Conservation (phyloP, 2,888 invertebrate genomes). For the Cataglyphis livida region DNA sequence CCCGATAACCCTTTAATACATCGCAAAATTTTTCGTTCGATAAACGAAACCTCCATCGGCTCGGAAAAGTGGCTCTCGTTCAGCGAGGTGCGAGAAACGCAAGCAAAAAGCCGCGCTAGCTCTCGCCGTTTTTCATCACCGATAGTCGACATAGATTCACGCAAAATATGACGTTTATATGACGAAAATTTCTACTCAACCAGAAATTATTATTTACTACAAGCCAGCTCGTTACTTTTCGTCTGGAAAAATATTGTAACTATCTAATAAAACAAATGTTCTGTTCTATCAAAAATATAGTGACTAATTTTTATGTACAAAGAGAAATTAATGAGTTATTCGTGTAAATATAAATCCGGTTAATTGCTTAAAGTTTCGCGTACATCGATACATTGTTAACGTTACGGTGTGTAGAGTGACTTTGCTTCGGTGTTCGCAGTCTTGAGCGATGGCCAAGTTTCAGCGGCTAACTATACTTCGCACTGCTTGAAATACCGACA, state of each 20-base stretch:
- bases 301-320: not conserved
- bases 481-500: conserved; percentile 6
- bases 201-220: conserved; percentile 7
- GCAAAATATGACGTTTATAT: not conserved
- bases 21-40: conserved; percentile 48
- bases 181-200: conserved; percentile 21
- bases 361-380: conserved; percentile 25
- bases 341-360: conserved; percentile 16
- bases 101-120: conserved; percentile 12
- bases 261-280: not conserved
- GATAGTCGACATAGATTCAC: not conserved
- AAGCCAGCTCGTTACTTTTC: not conserved
- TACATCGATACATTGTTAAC: conserved; percentile 8
- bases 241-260: too few species aligned
- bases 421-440: not conserved
- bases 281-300: not conserved
- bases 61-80: conserved; percentile 44
- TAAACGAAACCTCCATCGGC: conserved; percentile 38
- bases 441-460: conserved; percentile 44
- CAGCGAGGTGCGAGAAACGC: not conserved
- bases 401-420: not conserved
- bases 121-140: conserved; percentile 11
- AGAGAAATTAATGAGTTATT: not conserved
- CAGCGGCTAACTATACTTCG: conserved; percentile 9
- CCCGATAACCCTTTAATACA: conserved; percentile 47